Evolutionary conservation across 2,888 invertebrate genomes (phyloP), one percentile per base, ranked within the genome.

Genomic region (Baccha elongata): DNA sequence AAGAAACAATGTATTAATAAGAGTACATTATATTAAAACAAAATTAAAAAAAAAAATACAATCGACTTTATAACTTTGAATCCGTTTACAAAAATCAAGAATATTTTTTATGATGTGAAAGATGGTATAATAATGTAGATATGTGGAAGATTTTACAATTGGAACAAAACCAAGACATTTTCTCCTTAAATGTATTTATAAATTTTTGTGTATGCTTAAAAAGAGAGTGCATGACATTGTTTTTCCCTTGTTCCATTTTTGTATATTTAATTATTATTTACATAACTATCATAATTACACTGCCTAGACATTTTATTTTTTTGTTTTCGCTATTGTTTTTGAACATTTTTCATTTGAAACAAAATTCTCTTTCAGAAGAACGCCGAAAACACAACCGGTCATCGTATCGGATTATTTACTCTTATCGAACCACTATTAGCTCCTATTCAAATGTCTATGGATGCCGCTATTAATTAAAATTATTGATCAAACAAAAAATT

Each of bases 361-460:
- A 68, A 76, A 85, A 83, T 84, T 81, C 64, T 79, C 71, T 86
- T 86, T 75, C 85, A 85, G 86, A 86, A 84, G 84, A 79, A 68
- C 40, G 74, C 68, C 60, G 80, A 79, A 67, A 71, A 67, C 71
- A 50, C 86, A 71, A 69, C 73, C 71, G 74, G 78, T 85, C 73
- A 74, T 74, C 85, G 87, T 81, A 87, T 87, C 86, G 87, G 87
- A 85, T 85, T 87, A 65, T 87, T 87, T 85, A 86, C 87, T 76
- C 85, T 87, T 60, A 86, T 87, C 64, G 86, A 86, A 86, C 86
- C 87, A 85, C 85, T 87, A 64, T 85, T 87, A 75, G 84, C 86
- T 50, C 87, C 87, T 62, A 69, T 86, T 53, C 83, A 86, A 83
- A 79, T 84, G 67, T 85, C 76, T 78, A 62, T 85, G 85, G 85